phyloP scores from a whole-genome alignment of 2,797 vertebrate genomes.

The Sebastes kiyomatsui region DNA sequence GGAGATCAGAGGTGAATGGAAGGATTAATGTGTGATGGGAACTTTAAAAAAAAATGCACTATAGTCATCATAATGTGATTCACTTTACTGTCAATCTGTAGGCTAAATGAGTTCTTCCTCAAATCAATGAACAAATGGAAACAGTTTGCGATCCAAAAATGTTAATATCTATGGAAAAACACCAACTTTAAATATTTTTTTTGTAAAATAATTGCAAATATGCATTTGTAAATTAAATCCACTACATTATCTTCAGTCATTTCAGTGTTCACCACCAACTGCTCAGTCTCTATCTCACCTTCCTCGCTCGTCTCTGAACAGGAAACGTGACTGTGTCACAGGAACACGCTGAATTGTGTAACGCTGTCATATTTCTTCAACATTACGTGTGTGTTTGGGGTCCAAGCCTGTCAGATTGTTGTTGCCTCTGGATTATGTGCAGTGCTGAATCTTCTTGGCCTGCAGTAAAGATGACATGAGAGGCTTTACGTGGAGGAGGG shows the following conservation, averaged over 20 bases:
- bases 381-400: not conserved
- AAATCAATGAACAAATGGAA: not conserved
- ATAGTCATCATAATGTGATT: not conserved
- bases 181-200: not conserved
- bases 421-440: constrained; percentile 40
- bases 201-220: not conserved
- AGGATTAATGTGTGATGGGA: not conserved
- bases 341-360: constrained; percentile 28
- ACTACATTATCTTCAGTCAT: not conserved
- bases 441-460: constrained; percentile 17
- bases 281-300: not conserved
- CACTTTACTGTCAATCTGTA: not conserved
- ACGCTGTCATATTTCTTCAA: constrained; percentile 40
- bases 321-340: constrained; percentile 5
- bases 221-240: not conserved
- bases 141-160: not conserved
- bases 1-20: too few species aligned
- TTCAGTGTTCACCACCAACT: not conserved
- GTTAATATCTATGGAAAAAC: not conserved
- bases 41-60: not conserved
- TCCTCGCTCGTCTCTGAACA: not conserved
- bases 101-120: not conserved
- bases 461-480: constrained; percentile 43
- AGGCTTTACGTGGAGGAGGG: constrained; percentile 23
- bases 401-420: constrained; percentile 32